These are phyloP conservation scores for Lophochroa leadbeateri DNA, from an alignment of 2,113 vertebrate genomes.

Conservation along the genomic window DNA sequence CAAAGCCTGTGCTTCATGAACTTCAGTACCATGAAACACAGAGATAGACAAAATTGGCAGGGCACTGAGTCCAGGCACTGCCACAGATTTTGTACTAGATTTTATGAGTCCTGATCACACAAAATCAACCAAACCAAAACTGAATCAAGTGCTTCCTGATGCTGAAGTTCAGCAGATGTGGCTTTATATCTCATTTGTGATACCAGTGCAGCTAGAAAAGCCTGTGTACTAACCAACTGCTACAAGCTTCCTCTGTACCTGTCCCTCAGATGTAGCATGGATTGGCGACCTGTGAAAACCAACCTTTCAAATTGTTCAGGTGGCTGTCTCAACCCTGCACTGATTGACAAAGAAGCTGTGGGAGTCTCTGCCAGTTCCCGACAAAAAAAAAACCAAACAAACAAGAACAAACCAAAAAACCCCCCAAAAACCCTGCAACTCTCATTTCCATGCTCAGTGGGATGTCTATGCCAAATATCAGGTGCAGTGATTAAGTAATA, in stretches of 20 bases:
- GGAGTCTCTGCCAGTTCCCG: background rate
- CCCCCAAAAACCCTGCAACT: background rate
- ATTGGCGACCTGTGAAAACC: background rate
- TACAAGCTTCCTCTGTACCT: background rate
- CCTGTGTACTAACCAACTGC: background rate
- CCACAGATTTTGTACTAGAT: background rate
- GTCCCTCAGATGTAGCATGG: background rate
- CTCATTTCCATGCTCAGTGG: background rate
- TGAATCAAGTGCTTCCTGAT: background rate
- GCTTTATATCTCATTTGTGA: background rate
- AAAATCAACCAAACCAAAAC: background rate
- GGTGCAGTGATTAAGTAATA: background rate
- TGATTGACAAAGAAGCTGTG: background rate
- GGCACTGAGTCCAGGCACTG: background rate
- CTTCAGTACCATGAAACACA: background rate
- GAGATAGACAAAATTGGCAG: background rate
- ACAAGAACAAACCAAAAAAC: no score
- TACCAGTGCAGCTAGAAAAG: background rate
- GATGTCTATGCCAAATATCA: background rate
- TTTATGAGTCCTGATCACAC: background rate
- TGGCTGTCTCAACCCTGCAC: background rate
- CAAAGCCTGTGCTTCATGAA: background rate
- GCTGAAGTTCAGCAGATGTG: background rate
- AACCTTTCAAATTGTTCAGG: background rate
- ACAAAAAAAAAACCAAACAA: background rate